Percentiles rank a stretch among this genome's conserved stretches.
Conservation (phyloP, 2,113 vertebrate species). For the Sander lucioperca region DNA sequence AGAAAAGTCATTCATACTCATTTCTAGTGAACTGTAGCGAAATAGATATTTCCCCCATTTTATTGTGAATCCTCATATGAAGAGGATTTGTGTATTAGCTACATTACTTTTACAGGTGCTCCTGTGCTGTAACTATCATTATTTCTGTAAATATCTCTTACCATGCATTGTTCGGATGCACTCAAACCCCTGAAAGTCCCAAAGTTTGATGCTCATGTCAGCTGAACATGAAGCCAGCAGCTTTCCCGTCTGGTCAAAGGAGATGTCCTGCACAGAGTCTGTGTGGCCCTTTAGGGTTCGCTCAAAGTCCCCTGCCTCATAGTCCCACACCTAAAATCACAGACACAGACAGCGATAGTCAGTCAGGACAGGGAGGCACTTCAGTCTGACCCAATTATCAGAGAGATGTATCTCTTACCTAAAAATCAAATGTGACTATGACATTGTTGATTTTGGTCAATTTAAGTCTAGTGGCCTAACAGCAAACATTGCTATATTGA, state of each 20-base stretch:
- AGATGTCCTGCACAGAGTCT: slow-evolving; percentile 99
- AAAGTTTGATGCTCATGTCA: slow-evolving; percentile 99
- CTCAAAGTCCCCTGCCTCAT: slow-evolving; percentile 98
- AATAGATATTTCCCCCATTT: neutral
- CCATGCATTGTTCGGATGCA: slow-evolving; percentile 99
- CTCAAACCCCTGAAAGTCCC: slow-evolving; percentile 99
- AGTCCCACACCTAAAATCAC: slow-evolving; percentile 94
- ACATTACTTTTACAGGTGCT: neutral
- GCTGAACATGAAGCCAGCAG: slow-evolving; percentile 98
- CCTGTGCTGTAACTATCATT: neutral
- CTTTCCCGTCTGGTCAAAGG: slow-evolving; percentile 98
- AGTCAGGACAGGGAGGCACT: neutral
- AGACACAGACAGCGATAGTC: neutral
- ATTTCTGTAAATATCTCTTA: slow-evolving; percentile 70
- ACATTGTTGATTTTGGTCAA: neutral
- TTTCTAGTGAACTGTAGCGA: neutral
- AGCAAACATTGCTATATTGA: neutral
- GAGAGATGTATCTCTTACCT: neutral
- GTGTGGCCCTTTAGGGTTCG: slow-evolving; percentile 99
- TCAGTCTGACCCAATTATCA: neutral
- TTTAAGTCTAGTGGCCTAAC: neutral
- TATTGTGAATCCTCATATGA: neutral
- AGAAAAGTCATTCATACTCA: neutral
- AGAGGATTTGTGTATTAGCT: neutral
- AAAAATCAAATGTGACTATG: neutral